These are phyloP conservation scores for Hapalemur alaotrensis DNA, from an alignment of 2,797 vertebrate species.

Conservation along the genomic window DNA sequence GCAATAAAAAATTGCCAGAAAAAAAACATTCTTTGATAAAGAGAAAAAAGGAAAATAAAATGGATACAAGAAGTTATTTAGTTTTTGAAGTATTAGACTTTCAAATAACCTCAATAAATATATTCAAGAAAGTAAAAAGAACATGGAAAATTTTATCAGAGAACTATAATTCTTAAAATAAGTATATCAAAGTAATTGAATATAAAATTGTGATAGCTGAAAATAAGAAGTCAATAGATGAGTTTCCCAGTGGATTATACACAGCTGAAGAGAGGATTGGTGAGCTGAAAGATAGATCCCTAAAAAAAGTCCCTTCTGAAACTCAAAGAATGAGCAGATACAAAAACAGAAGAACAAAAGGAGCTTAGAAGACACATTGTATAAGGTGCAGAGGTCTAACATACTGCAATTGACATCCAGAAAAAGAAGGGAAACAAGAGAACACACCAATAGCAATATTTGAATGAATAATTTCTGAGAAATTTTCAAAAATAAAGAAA, in stretches of 20 bases:
- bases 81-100: not conserved
- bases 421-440: not conserved
- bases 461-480: not conserved
- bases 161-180: not conserved
- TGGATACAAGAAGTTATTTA: not conserved
- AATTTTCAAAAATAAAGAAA: not conserved
- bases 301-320: not conserved
- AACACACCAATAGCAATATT: not conserved
- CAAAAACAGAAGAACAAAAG: not conserved
- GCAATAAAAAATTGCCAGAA: not conserved
- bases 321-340: not conserved
- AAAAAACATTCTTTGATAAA: not conserved
- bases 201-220: not conserved
- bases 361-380: not conserved
- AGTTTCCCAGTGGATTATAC: not conserved
- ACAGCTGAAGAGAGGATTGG: not conserved
- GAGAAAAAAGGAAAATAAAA: not conserved
- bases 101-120: not conserved
- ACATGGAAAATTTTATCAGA: not conserved
- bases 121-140: not conserved
- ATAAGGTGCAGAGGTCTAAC: not conserved
- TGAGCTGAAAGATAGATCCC: not conserved
- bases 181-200: not conserved
- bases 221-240: not conserved
- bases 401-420: not conserved